phyloP scores from a whole-genome alignment of 2,113 vertebrate species.

The Erythrocercus mccallii region DNA sequence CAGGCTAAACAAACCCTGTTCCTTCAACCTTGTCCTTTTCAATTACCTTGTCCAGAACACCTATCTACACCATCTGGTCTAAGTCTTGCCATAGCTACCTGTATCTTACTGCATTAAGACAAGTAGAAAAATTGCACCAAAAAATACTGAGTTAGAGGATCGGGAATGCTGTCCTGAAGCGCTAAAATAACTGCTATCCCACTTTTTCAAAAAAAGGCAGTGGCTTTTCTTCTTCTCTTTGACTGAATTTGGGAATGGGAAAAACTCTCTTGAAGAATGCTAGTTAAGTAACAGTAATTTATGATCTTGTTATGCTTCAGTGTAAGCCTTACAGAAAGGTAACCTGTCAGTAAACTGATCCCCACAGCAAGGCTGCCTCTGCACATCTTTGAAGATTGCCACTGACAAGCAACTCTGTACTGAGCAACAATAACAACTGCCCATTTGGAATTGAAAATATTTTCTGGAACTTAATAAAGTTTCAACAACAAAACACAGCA shows the following conservation, averaged over 20 bases:
- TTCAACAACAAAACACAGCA: not conserved
- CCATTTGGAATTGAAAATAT: not conserved
- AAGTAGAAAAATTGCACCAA: not conserved
- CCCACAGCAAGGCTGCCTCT: not conserved
- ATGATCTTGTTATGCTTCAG: not conserved
- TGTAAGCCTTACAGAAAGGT: not conserved
- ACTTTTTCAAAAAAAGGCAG: not conserved
- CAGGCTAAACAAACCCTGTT: not conserved
- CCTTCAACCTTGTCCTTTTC: not conserved
- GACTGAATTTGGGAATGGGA: not conserved
- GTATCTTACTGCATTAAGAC: not conserved
- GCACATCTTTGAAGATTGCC: not conserved
- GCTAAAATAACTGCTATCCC: not conserved
- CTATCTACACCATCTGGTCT: not conserved
- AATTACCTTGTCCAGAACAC: not conserved
- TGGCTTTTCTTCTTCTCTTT: not conserved
- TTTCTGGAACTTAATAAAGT: not conserved
- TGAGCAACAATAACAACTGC: not conserved
- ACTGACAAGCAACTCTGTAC: not conserved
- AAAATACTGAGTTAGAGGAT: not conserved
- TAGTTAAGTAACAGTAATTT: not conserved
- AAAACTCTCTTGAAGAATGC: not conserved
- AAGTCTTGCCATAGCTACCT: not conserved
- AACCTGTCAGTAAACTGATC: not conserved
- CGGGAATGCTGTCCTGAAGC: not conserved